These are phyloP conservation scores for Hepsetus odoe DNA, from an alignment of 2,113 vertebrate species.

Conservation along the genomic window DNA sequence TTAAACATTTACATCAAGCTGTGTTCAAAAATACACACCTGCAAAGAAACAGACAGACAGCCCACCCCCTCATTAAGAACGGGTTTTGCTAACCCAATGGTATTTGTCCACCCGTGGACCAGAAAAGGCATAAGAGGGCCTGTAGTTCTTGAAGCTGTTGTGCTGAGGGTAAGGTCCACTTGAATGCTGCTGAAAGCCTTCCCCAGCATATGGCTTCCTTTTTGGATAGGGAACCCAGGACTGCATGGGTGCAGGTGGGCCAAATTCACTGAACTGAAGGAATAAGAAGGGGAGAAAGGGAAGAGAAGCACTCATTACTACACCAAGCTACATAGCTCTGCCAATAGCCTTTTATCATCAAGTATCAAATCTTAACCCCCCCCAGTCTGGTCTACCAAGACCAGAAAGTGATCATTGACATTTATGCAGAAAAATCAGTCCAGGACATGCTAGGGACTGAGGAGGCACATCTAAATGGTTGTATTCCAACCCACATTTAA, in stretches of 20 bases:
- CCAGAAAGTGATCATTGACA: no score
- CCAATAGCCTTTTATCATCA: no score
- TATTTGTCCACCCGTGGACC: constrained; percentile 85
- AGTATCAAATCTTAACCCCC: no score
- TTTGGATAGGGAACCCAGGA: constrained; percentile 78
- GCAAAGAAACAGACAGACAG: neutral
- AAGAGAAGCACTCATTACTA: no score
- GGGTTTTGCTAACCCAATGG: constrained; percentile 90
- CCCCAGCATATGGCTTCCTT: constrained; percentile 69
- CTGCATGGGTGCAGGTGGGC: constrained; percentile 67
- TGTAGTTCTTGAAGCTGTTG: constrained; percentile 71
- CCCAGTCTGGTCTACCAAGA: no score
- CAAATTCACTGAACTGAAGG: constrained; percentile 77
- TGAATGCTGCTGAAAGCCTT: constrained; percentile 63
- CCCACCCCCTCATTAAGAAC: constrained; percentile 56
- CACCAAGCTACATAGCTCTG: no score
- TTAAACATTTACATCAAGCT: constrained; percentile 34
- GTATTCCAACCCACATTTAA: no score
- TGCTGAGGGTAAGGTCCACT: constrained; percentile 60
- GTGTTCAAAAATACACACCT: constrained; percentile 14
- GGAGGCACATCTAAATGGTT: no score
- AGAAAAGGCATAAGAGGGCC: constrained; percentile 65
- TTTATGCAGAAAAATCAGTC: no score
- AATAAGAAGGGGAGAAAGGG: neutral
- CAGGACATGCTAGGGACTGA: no score